Evolutionary conservation across 1,140 invertebrate genomes (phyloP).

Genomic region (Neoseiulus cucumeris): DNA sequence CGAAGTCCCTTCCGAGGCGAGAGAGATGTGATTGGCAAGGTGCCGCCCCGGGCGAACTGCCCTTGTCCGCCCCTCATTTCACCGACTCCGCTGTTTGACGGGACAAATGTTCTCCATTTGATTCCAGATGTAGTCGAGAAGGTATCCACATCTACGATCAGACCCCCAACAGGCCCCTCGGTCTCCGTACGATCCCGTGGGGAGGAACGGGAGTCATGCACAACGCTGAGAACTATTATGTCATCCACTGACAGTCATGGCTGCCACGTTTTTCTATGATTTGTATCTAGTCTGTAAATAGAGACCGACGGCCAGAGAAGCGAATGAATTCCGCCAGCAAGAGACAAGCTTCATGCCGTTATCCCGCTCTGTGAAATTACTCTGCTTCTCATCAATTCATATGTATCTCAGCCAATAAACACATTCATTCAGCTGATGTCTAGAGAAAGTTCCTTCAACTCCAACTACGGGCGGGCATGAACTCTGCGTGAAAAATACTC

Average conservation of each 20-base stretch:
- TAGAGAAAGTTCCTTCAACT: too few species aligned
- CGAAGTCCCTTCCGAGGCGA: not conserved
- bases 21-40: too few species aligned
- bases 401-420: too few species aligned
- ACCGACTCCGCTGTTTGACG: not conserved
- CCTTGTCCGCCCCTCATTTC: not conserved
- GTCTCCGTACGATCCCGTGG: not conserved
- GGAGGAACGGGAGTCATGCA: not conserved
- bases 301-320: not conserved
- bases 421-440: too few species aligned
- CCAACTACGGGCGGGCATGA: too few species aligned
- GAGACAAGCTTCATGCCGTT: too few species aligned
- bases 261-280: not conserved
- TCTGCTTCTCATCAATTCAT: too few species aligned
- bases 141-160: conserved; percentile 3
- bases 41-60: too few species aligned
- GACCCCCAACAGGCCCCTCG: not conserved
- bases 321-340: too few species aligned
- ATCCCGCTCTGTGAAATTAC: too few species aligned
- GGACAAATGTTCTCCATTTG: not conserved
- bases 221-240: conserved; percentile 1
- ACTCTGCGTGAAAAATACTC: too few species aligned
- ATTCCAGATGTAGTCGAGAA: not conserved
- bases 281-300: not conserved
- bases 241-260: not conserved